Evolutionary conservation across 2,113 vertebrate genomes (phyloP).

Genomic region (Ramphastos sulfuratus): DNA sequence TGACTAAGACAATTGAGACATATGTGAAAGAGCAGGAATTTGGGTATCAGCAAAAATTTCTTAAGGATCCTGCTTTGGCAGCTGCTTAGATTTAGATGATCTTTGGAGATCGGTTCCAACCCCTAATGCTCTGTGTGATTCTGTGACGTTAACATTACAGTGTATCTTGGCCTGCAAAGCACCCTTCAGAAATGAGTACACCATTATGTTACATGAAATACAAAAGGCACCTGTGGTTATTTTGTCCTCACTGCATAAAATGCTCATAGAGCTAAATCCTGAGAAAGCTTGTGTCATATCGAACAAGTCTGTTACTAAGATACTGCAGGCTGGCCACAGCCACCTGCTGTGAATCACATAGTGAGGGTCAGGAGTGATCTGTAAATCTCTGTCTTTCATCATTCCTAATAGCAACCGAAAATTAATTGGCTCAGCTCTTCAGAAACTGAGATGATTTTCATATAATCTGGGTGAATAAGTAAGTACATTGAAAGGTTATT

Average conservation of each 20-base stretch:
- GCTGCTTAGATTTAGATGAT: too few relatives aligned
- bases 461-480: background rate
- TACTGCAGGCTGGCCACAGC: background rate
- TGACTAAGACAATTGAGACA: background rate
- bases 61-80: background rate
- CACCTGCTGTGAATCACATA: background rate
- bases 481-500: background rate
- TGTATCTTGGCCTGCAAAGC: background rate
- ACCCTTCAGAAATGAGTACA: background rate
- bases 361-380: background rate
- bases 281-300: background rate
- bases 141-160: background rate
- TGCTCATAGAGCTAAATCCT: background rate
- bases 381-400: background rate
- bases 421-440: background rate
- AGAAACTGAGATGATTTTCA: background rate
- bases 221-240: background rate
- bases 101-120: too few relatives aligned
- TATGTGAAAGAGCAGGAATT: background rate
- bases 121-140: too few relatives aligned
- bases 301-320: fast-evolving
- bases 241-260: background rate
- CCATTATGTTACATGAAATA: background rate
- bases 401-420: background rate
- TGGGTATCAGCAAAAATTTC: background rate